Evolutionary conservation across 92 coral and sea anemone genomes (phyloP).

Genomic region (Phenganax subtilis): DNA sequence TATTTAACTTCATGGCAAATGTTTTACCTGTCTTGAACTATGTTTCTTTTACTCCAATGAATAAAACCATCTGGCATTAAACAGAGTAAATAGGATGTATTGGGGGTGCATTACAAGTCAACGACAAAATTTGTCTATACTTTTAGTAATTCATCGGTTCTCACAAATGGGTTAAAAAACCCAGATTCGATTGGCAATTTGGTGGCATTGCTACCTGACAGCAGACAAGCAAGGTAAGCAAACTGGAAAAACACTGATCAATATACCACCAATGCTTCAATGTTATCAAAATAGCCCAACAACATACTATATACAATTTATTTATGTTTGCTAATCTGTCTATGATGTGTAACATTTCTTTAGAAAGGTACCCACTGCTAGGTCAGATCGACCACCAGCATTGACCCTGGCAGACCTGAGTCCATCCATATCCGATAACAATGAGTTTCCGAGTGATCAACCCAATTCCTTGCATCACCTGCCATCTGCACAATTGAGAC

Average conservation of each 20-base stretch:
- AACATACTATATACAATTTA: not conserved
- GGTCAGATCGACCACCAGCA: constrained; percentile 16
- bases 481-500: constrained; percentile 14
- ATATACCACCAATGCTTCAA: not conserved
- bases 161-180: not conserved
- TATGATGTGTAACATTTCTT: not conserved
- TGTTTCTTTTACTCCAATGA: too few species aligned
- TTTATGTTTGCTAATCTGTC: not conserved
- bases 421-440: constrained; percentile 76
- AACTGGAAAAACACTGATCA: not conserved
- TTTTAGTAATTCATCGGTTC: constrained; percentile 12
- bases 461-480: constrained; percentile 52
- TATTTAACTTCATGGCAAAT: too few species aligned
- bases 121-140: not conserved
- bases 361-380: constrained; percentile 60
- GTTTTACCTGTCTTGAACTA: too few species aligned
- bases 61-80: too few species aligned
- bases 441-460: constrained; percentile 45
- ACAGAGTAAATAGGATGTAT: too few species aligned
- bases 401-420: constrained; percentile 38
- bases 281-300: not conserved
- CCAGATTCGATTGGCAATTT: not conserved
- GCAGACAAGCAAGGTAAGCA: constrained; percentile 21
- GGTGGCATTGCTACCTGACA: constrained; percentile 3
- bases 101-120: too few species aligned